Base-by-base conservation (phyloP, 92 coral and sea anemone species). In the Ricordea florida region DNA sequence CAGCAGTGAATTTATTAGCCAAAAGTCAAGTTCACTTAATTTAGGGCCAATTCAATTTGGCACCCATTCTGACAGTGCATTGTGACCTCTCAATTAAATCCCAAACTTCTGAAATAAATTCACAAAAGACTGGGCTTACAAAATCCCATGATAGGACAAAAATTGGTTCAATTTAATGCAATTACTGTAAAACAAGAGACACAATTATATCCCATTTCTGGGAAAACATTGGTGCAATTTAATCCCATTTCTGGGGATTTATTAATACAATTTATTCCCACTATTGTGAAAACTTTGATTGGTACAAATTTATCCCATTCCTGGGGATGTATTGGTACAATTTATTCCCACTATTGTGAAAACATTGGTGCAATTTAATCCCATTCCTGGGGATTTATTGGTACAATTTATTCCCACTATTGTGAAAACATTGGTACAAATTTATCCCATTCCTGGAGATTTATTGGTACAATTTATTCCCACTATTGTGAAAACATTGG, bases 361-460 rank as follows among this genome's bases (percentile, higher is more conserved):
- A 30, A 20, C 32, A 57, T 20, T 57, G 65, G 74, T 18, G 27
- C 74, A 46, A 9, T 18, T 16, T 43, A 66, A 45, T 17, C 74
- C 74, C 74, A 44, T 18, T 22, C 24, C 27, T 21, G 74, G 74
- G 74, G 27, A 45, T 50, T 51, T 49, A 69, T 38, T 69, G 77
- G 77, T 48, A 69, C 30, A 36, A 32, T 15, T 7, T 29, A 51
- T 43, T 52, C 78, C 62, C 78, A 70, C 8, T 15, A 57, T n/a
- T 28, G 65, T 37, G 76, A 48, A 50, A 69, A 30, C 33, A 69
- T 36, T 69, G 68, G 68, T 43, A 61, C 38, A 61, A 31, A 14
- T n/a, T 33, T 33, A 45, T 33, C 69, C 42, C 69, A 62, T 37
- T 8, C 7, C 7, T 8, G 44, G 44, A n/a, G n/a, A 5, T 8